Evolutionary conservation across 2,797 vertebrate species (phyloP), one percentile per base, ranked within the genome.

Genomic region (Cyclopterus lumpus): DNA sequence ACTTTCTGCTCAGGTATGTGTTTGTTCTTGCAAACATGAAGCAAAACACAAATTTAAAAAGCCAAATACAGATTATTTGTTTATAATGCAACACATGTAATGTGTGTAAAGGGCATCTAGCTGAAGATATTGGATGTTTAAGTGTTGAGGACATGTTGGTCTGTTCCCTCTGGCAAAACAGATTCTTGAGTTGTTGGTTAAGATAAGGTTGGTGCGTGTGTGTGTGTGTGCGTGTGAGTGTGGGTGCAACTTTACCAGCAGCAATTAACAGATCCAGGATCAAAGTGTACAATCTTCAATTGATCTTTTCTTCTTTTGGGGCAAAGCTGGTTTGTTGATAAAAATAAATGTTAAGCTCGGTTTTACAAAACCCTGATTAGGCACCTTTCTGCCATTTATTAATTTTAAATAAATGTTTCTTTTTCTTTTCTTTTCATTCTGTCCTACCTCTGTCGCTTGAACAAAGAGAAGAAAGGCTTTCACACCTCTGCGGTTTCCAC

Each of bases 381-480:
- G 30, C 5, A 3, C 14, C 2, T 30, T 48, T 57, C 40, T 65
- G 44, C 18, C 28, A 30, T 28, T 67, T 32, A 10, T 53, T 53
- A 20, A 15, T 51, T 24, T 5, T 12, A 28, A 26, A 0, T 42
- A 1, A 16, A n/a, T 32, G 24, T 2, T n/a, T 5, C 24, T 51
- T 8, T 28, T 26, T 1, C 7, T 38, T 58, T 12, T 28, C 38
- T 51, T 49, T 44, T 62, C 28, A 6, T 22, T 61, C 34, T 61
- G 26, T 73, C 1, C 14, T 48, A 1, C 9, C 5, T 36, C 9
- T 60, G 40, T 55, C 38, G 10, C 10, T 15, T 10, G 0, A 68
- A 60, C 1, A 5, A 61, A 60, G 26, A 81, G 48, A 66, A 3
- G 6, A 38, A 42, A 71, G 18, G 22, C 53, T 85, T 79, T 66